phyloP scores from a whole-genome alignment of 2,888 invertebrate species.

The Apocheima hispidaria region DNA sequence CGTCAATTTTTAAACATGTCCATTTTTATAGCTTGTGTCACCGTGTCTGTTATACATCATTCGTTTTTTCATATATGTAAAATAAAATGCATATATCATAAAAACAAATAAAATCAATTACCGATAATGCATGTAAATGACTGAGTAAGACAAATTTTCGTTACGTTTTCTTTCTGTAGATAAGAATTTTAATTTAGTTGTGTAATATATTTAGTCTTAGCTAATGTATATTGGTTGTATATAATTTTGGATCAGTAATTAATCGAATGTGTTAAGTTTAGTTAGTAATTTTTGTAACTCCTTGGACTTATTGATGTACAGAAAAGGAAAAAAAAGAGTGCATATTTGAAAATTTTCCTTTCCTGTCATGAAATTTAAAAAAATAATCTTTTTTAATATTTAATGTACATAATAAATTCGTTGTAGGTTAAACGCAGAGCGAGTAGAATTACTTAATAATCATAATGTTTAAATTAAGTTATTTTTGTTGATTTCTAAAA shows the following conservation, averaged over 20 bases:
- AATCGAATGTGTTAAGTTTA: conserved; percentile 31
- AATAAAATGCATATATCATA: conserved; percentile 30
- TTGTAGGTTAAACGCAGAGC: conserved; percentile 69
- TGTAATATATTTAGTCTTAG: conserved; percentile 58
- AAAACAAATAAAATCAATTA: conserved; percentile 39
- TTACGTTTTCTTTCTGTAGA: conserved; percentile 25
- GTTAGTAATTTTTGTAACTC: conserved; percentile 46
- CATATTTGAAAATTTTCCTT: conserved; percentile 18
- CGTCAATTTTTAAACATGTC: too few relatives aligned
- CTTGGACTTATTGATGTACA: conserved; percentile 38
- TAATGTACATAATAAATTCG: conserved; percentile 31
- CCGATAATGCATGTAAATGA: conserved; percentile 35
- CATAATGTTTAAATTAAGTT: conserved; percentile 59
- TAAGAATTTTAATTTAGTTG: conserved; percentile 39
- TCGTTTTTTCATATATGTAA: not conserved
- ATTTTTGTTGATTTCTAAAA: conserved; percentile 78
- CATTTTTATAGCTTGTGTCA: not conserved
- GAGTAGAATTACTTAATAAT: conserved; percentile 58
- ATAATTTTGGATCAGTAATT: conserved; percentile 69
- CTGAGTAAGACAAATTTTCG: conserved; percentile 29
- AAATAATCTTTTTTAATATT: conserved; percentile 20
- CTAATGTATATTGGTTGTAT: conserved; percentile 83
- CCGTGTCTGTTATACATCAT: not conserved
- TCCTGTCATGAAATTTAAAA: conserved; percentile 25
- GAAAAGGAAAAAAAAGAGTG: conserved; percentile 34